Conservation (phyloP, 2,797 vertebrate species). For the Cuniculus paca region DNA sequence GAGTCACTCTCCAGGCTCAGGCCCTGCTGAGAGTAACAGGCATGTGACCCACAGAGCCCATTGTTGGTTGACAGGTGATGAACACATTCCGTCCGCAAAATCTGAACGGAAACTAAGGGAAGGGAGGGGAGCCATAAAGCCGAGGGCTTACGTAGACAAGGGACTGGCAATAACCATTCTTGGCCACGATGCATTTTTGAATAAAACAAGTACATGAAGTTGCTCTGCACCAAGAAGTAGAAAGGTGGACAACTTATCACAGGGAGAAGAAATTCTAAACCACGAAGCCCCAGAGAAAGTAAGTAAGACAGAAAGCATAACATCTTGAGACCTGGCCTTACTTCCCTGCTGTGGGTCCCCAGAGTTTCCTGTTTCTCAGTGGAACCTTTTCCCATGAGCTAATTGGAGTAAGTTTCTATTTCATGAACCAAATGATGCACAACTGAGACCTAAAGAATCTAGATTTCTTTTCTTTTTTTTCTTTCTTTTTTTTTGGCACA, state of each 20-base stretch:
- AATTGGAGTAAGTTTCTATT: neutral
- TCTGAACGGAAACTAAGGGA: neutral
- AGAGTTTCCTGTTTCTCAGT: neutral
- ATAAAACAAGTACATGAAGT: neutral
- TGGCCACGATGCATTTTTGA: neutral
- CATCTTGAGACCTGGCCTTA: neutral
- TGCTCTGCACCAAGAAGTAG: neutral
- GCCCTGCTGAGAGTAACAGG: neutral
- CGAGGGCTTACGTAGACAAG: neutral
- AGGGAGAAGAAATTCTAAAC: neutral
- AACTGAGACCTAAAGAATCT: neutral
- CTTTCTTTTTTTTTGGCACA: no score
- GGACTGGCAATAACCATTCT: neutral
- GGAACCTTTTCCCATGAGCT: neutral
- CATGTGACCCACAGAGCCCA: rapidly evolving
- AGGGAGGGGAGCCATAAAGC: no score
- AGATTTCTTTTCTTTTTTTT: no score
- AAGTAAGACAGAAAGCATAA: neutral
- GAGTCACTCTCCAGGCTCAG: no score
- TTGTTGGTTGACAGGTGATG: neutral
- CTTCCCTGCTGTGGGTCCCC: neutral
- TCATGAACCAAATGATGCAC: neutral
- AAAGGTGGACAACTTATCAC: neutral
- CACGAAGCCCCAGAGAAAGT: neutral
- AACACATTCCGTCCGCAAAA: neutral